Percentiles rank a stretch among this genome's conserved stretches.
Evolutionary conservation across 1,140 invertebrate genomes (phyloP).

Genomic region (Colletes latitarsis): DNA sequence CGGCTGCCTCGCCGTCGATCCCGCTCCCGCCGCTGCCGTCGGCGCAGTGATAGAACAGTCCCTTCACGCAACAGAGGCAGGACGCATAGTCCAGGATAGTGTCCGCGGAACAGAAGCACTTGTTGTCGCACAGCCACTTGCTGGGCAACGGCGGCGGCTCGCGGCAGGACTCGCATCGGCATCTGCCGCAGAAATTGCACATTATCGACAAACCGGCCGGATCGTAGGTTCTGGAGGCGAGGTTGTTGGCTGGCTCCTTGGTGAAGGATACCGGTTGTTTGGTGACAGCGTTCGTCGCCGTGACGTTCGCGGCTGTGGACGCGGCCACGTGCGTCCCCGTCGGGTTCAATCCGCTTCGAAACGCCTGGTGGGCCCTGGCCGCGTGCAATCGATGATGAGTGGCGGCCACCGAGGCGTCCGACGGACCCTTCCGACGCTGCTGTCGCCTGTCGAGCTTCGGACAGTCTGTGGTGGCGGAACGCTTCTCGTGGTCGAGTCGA

Average conservation of each 20-base stretch:
- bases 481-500: slow-evolving; percentile 46
- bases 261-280: slow-evolving; percentile 84
- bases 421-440: slow-evolving; percentile 47
- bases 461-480: slow-evolving; percentile 58
- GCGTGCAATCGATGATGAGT: slow-evolving; percentile 69
- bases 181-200: slow-evolving; percentile 92
- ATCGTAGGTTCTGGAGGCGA: slow-evolving; percentile 66
- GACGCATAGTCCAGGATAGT: slow-evolving; percentile 92
- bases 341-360: slow-evolving; percentile 33
- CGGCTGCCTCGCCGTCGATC: slow-evolving; percentile 83
- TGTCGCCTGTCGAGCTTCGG: slow-evolving; percentile 72
- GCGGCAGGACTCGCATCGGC: slow-evolving; percentile 93
- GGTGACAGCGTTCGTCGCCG: slow-evolving; percentile 71
- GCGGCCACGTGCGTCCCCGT: slow-evolving; percentile 64
- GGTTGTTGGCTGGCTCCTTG: slow-evolving; percentile 79
- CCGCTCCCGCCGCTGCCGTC: slow-evolving; percentile 85
- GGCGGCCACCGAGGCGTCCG: slow-evolving; percentile 54
- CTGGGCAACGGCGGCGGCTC: slow-evolving; percentile 91
- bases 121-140: slow-evolving; percentile 93
- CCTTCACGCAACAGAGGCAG: slow-evolving; percentile 96
- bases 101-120: slow-evolving; percentile 93
- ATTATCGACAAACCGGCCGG: slow-evolving; percentile 85
- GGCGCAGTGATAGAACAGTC: slow-evolving; percentile 94
- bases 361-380: slow-evolving; percentile 50
- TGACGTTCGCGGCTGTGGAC: slow-evolving; percentile 65